Conservation (phyloP, 2,888 invertebrate species). For the Nowickia ferox region DNA sequence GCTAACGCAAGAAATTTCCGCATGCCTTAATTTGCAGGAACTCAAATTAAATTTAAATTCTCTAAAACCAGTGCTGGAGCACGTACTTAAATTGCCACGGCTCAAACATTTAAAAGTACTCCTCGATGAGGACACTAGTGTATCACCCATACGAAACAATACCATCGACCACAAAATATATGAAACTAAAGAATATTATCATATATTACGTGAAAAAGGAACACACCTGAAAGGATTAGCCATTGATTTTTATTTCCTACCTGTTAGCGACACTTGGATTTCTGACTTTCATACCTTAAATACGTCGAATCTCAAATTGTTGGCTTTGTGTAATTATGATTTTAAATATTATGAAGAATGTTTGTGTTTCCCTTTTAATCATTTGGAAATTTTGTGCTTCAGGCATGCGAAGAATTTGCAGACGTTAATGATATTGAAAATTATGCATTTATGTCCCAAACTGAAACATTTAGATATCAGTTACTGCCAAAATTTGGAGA, state of each 20-base stretch:
- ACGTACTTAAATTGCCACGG: conserved; percentile 76
- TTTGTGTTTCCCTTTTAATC: conserved; percentile 74
- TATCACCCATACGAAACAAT: conserved; percentile 73
- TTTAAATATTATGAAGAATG: conserved; percentile 72
- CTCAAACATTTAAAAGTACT: conserved; percentile 77
- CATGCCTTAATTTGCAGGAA: conserved; percentile 75
- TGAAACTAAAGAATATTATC: conserved; percentile 78
- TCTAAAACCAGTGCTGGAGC: conserved; percentile 75
- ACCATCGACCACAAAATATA: conserved; percentile 78
- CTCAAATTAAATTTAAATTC: conserved; percentile 78
- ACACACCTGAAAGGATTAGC: conserved; percentile 76
- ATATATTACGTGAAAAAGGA: conserved; percentile 76
- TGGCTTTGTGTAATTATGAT: conserved; percentile 79
- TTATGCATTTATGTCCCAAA: conserved; percentile 76
- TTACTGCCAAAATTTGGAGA: conserved; percentile 76
- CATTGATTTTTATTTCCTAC: conserved; percentile 79
- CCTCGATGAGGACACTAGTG: conserved; percentile 75
- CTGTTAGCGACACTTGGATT: conserved; percentile 70
- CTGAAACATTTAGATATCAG: conserved; percentile 78
- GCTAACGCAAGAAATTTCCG: conserved; percentile 75
- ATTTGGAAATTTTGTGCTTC: conserved; percentile 73
- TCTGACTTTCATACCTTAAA: conserved; percentile 65
- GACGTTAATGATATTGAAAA: conserved; percentile 72
- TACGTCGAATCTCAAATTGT: conserved; percentile 74
- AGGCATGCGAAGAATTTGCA: conserved; percentile 72